phyloP scores from a whole-genome alignment of 1,140 invertebrate genomes.

The Drosophila asahinai region DNA sequence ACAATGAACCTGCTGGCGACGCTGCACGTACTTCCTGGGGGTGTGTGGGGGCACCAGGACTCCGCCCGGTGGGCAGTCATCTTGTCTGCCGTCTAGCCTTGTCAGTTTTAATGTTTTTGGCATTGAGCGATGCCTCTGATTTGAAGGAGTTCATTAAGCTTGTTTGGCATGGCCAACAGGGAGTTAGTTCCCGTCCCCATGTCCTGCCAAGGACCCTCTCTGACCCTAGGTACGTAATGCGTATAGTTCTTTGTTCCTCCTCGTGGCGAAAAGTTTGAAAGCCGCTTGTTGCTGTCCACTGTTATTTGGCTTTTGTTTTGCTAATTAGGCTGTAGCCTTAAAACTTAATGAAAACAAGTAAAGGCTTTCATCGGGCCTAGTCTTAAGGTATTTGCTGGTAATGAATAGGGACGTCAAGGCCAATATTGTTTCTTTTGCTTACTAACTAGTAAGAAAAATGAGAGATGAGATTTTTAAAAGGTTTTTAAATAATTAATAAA shows the following conservation, averaged over 20 bases:
- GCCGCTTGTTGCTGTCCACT: conserved; percentile 18
- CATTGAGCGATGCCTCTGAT: conserved; percentile 78
- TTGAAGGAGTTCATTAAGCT: conserved; percentile 81
- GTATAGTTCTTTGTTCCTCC: background rate
- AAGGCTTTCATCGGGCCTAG: background rate
- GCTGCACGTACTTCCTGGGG: conserved; percentile 45
- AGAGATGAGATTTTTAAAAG: background rate
- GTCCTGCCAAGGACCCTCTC: background rate
- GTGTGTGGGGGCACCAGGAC: conserved; percentile 17
- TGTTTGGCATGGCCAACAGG: conserved; percentile 56
- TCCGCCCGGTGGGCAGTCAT: conserved; percentile 2
- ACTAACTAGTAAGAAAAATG: no score
- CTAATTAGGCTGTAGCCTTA: conserved; percentile 18
- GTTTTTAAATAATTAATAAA: background rate
- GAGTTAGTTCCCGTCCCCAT: background rate
- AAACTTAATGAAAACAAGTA: conserved; percentile 7
- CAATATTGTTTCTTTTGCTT: background rate
- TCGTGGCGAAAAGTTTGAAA: conserved; percentile 14
- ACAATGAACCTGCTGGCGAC: conserved; percentile 65
- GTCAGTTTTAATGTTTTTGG: conserved; percentile 79
- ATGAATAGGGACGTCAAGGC: background rate
- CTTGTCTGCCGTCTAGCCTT: conserved; percentile 34
- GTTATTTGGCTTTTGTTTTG: conserved; percentile 24
- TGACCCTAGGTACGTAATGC: background rate
- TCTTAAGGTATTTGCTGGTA: background rate